A percentile compares a stretch with the other conserved stretches of the same genome.
These are phyloP conservation scores for Euproctis similis DNA, from an alignment of 2,888 invertebrate genomes.

Conservation along the genomic window DNA sequence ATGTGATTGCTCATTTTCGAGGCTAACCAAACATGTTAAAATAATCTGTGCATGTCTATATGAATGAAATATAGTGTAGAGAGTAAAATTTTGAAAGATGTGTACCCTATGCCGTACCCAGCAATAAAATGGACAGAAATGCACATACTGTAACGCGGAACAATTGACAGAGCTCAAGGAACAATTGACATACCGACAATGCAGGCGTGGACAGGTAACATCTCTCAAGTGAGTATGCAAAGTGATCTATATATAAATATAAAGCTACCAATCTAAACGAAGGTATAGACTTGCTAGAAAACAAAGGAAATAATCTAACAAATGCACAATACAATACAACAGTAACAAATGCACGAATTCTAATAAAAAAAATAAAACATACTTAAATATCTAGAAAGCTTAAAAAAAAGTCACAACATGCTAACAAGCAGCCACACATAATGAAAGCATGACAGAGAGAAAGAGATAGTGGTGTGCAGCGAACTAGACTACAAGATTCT, in stretches of 20 bases:
- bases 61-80: slow-evolving; percentile 18
- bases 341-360: slow-evolving; percentile 2
- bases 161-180: too few species aligned
- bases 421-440: slow-evolving; percentile 17
- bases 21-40: background rate
- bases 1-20: too few species aligned
- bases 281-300: slow-evolving; percentile 25
- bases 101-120: slow-evolving; percentile 61
- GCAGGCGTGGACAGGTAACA: slow-evolving; percentile 65
- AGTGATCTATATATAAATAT: slow-evolving; percentile 30
- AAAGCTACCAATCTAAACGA: slow-evolving; percentile 44
- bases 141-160: slow-evolving; percentile 22
- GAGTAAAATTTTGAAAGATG: slow-evolving; percentile 60
- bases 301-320: slow-evolving; percentile 7
- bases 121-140: slow-evolving; percentile 54
- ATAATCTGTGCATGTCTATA: slow-evolving; percentile 16
- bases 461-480: too few species aligned
- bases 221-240: slow-evolving; percentile 67
- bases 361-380: too few species aligned
- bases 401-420: slow-evolving; percentile 12
- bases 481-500: slow-evolving; percentile 9
- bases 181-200: slow-evolving; percentile 44
- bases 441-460: slow-evolving; percentile 34
- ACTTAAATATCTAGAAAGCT: slow-evolving; percentile 9
- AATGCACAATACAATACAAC: slow-evolving; percentile 11